phyloP scores from a whole-genome alignment of 2,113 vertebrate species.

The Electrona antarctica region DNA sequence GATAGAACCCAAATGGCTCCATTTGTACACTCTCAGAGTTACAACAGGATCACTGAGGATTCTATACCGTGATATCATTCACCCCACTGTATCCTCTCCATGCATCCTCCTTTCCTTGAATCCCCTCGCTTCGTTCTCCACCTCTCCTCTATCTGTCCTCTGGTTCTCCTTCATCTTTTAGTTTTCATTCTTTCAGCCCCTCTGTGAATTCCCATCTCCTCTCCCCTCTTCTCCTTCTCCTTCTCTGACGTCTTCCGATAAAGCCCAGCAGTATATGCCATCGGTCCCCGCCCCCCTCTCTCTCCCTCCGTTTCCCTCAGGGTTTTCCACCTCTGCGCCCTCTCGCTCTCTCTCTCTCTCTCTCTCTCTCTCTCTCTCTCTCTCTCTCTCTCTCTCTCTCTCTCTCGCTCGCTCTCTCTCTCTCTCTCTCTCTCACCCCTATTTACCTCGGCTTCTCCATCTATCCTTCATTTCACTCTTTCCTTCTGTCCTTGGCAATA shows the following conservation, averaged over 20 bases:
- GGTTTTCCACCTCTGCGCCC: conserved; percentile 7
- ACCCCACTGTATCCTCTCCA: background rate
- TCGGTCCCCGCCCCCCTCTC: conserved; percentile 14
- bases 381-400: conserved; percentile 11
- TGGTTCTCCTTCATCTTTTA: no score
- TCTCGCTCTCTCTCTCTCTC: no score
- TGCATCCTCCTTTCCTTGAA: background rate
- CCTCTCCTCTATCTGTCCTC: no score
- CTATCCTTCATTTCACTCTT: conserved; percentile 21
- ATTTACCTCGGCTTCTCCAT: conserved; percentile 23
- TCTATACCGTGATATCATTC: no score
- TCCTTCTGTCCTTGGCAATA: conserved; percentile 33
- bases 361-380: no score
- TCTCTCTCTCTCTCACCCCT: background rate
- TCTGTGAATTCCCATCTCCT: background rate
- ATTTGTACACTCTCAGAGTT: no score
- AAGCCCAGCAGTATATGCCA: conserved; percentile 23
- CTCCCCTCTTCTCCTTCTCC: background rate
- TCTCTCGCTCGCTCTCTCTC: conserved; percentile 17
- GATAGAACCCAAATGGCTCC: no score
- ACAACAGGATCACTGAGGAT: no score
- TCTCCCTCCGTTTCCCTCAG: conserved; percentile 6
- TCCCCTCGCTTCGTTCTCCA: background rate
- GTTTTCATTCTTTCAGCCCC: no score
- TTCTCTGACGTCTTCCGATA: conserved; percentile 34